These are phyloP conservation scores for Brachycybe producta DNA, from an alignment of 2,888 invertebrate species.

Conservation along the genomic window DNA sequence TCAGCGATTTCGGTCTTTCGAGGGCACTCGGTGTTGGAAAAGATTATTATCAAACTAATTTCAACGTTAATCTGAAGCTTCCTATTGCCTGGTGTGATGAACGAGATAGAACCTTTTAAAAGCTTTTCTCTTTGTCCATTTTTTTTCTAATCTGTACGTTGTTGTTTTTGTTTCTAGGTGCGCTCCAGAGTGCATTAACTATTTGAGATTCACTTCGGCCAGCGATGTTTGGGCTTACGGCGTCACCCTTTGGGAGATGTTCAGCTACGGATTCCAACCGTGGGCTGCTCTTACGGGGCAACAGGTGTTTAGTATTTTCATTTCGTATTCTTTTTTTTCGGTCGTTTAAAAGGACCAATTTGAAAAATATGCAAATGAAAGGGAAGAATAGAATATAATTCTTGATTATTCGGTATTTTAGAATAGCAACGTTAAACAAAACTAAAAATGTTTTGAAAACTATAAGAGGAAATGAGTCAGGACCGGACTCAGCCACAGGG, in stretches of 20 bases:
- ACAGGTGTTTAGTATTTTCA: conserved; percentile 39
- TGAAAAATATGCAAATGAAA: not conserved
- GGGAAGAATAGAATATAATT: too few species aligned
- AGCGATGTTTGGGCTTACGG: conserved; percentile 98
- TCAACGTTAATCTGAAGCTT: conserved; percentile 88
- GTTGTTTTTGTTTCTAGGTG: conserved; percentile 46
- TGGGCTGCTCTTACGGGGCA: conserved; percentile 91
- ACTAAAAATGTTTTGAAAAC: too few species aligned
- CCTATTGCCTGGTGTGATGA: conserved; percentile 86
- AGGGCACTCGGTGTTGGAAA: conserved; percentile 92
- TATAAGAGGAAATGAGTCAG: too few species aligned
- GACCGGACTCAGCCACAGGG: too few species aligned
- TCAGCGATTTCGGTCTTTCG: conserved; percentile 94
- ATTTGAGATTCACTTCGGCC: conserved; percentile 85
- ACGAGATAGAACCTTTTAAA: not conserved
- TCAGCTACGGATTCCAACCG: conserved; percentile 95
- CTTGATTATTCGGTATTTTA: too few species aligned
- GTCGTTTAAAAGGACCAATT: not conserved
- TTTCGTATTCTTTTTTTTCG: not conserved
- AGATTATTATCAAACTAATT: conserved; percentile 97
- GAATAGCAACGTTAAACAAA: too few species aligned
- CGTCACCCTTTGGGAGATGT: conserved; percentile 99
- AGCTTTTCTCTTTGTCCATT: not conserved
- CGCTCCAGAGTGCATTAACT: conserved; percentile 95
- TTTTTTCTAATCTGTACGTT: not conserved